These are phyloP conservation scores for Oncorhynchus nerka DNA, from an alignment of 2,113 vertebrate genomes.

Conservation along the genomic window DNA sequence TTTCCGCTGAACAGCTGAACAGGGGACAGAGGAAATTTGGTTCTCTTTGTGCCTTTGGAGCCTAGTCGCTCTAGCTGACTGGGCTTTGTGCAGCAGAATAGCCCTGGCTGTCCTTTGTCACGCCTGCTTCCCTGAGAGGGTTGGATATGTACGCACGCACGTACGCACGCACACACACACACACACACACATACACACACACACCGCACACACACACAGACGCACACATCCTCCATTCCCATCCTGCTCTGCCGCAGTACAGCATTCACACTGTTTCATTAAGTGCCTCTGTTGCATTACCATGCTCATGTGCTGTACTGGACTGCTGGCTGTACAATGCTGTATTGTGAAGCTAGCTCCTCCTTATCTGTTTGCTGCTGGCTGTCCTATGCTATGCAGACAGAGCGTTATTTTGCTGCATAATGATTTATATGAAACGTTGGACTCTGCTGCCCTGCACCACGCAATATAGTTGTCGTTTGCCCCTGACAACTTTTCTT, in stretches of 20 bases:
- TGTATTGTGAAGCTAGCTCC: too few relatives aligned
- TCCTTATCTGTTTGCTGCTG: too few relatives aligned
- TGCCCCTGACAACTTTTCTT: too few relatives aligned
- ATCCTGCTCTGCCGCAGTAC: background rate
- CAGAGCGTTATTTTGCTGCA: too few relatives aligned
- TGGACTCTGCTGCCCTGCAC: too few relatives aligned
- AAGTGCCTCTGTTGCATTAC: background rate
- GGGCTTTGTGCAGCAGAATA: background rate
- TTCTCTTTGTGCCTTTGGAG: constrained; percentile 33
- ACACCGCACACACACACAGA: too few relatives aligned
- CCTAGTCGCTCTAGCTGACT: background rate
- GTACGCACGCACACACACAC: too few relatives aligned
- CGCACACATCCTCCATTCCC: background rate
- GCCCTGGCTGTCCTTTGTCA: background rate
- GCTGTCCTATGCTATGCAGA: too few relatives aligned
- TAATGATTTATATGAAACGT: too few relatives aligned
- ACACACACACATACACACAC: too few relatives aligned
- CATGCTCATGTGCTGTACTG: background rate
- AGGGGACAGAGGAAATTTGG: constrained; percentile 38
- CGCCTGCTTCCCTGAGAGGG: background rate
- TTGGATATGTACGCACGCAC: background rate
- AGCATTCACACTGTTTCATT: background rate
- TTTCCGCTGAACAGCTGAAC: constrained; percentile 41
- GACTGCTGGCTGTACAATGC: background rate
- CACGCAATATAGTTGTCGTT: too few relatives aligned